Percentiles rank a stretch among this genome's conserved stretches.
These are phyloP conservation scores for Stomatorhinus walkeri DNA, from an alignment of 2,797 vertebrate species.

Conservation along the genomic window DNA sequence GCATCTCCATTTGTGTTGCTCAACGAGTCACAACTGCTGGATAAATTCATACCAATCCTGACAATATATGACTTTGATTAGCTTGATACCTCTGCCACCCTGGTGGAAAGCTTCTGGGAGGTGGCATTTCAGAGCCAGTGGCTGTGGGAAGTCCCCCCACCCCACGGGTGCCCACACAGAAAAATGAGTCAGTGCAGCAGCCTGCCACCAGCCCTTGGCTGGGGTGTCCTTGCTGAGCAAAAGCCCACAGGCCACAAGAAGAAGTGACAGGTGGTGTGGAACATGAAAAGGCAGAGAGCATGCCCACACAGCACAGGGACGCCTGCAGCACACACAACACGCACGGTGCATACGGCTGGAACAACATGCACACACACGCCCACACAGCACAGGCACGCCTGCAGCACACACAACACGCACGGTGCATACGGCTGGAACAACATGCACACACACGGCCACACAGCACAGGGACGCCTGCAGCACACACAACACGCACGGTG, in stretches of 20 bases:
- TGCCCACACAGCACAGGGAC: neutral
- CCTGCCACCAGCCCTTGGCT: neutral
- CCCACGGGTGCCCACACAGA: neutral
- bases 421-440: neutral
- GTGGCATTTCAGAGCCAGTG: conserved; percentile 4
- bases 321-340: neutral
- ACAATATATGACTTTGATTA: neutral
- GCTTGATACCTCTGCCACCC: neutral
- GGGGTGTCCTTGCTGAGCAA: neutral
- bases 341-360: neutral
- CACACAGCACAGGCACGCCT: neutral
- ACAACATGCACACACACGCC: neutral
- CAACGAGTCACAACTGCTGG: neutral
- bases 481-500: too few species aligned
- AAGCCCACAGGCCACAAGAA: neutral
- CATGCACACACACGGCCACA: neutral
- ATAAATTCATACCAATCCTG: neutral
- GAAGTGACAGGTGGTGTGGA: neutral
- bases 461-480: neutral
- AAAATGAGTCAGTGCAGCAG: neutral
- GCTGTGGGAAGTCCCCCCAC: neutral
- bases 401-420: neutral
- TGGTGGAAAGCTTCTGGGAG: neutral
- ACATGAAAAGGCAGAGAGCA: neutral
- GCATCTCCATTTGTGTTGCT: neutral